Base-by-base conservation (phyloP, 2,797 vertebrate species). In the Rhodeus uyekii region DNA sequence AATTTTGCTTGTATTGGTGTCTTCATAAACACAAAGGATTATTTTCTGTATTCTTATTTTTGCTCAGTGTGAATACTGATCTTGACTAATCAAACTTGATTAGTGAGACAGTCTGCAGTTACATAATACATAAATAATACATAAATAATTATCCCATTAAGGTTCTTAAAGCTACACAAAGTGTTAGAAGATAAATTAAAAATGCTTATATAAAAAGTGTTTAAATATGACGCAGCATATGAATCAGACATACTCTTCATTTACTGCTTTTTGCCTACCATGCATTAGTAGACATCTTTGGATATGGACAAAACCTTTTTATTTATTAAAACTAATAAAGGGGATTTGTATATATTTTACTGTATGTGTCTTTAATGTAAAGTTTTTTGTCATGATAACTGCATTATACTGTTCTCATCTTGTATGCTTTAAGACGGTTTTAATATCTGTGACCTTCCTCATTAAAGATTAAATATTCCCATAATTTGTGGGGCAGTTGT, bases 81-180 rank as follows among this genome's bases (percentile, higher is more conserved):
- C 34, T 73, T 53, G 38, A n/a, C n/a, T n/a, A n/a, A n/a, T n/a
- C 48, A 74, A 50, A 72, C 29, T 55, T 38, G 34, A 74, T 74
- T 55, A 55, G 48, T 24, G 22, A 55, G 4, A 16, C 13, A 55
- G 48, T 14, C 32, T 24, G 48, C 48, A 27, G 34, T 74, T 74
- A 74, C 34, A 48, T 55, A 73, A 73, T 55, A 24, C 22, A 34
- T 24, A 16, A 55, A 48, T 55, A 73, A 73, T 55, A 24, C 22
- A 34, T 24, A 16, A 55, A 16, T 73, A 24, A 73, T 74, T 74
- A 55, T 55, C 71, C 48, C 48, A 74, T 60, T 42, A 76, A 29
- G 16, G 16, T 76, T 42, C 16, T 19, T 60, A 42, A 60, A 75
- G 38, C 53, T 5, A 38, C 46, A 29, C n/a, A 75, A n/a, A 16